Evolutionary conservation across 2,888 invertebrate genomes (phyloP), one percentile per base, ranked within the genome.

Genomic region (Miltochrista miniata): DNA sequence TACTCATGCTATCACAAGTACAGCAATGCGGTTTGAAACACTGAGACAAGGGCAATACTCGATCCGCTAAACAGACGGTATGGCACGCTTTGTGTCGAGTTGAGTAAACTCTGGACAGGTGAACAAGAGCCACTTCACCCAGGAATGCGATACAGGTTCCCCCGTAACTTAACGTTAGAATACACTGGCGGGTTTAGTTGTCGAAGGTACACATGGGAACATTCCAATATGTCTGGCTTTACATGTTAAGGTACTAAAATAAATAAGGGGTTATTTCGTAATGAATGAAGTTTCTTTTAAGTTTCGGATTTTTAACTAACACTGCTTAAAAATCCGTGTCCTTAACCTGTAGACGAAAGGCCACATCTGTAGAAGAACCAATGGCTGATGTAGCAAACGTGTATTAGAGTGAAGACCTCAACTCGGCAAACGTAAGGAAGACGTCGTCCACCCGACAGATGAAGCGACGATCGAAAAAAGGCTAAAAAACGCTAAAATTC

Each of bases 21-120:
- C 36, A n/a, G 7, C 18, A 59, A 49, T 45, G 68, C 40, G 59
- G 68, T 68, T 52, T 41, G 53, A 52, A 61, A 59, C 59, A 64
- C 55, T 46, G 40, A 43, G 11, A 37, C 44, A 36, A 52, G 62
- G 55, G 53, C 47, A 54, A 46, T 58, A 48, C 53, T 39, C 48
- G 55, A 62, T 68, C 58, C 56, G 38, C 62, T 66, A 70, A 70
- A 72, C 74, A 75, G 73, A 68, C 74, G 73, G 76, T 76, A 79
- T 78, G 83, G 85, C 76, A 79, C 72, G 83, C 83, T 87, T 87
- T 87, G 85, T 83, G 68, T 63, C 54, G 62, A 68, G 62, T 62
- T 58, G 56, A 58, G 48, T 47, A 54, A 56, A 58, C 48, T 59
- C 37, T 15, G 48, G 48, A 53, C 52, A 45, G 48, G 48, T 48